A percentile compares a stretch with the other conserved stretches of the same genome.
Evolutionary conservation across 2,888 invertebrate genomes (phyloP).

Genomic region (Crioceris asparagi): DNA sequence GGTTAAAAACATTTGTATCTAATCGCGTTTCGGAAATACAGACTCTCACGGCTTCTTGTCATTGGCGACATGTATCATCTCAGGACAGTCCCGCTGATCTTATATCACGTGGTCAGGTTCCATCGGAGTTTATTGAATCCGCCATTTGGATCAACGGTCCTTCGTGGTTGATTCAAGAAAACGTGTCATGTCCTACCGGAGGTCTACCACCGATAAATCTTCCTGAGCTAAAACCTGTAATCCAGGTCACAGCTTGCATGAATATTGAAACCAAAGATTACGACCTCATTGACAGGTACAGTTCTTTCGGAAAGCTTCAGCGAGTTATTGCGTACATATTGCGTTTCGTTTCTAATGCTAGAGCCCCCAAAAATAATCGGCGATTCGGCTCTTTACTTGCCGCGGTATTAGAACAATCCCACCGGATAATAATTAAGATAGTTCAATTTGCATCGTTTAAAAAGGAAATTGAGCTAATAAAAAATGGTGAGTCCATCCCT

Average conservation of each 20-base stretch:
- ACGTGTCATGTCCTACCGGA: neutral
- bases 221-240: neutral
- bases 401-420: neutral
- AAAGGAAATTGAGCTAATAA: neutral
- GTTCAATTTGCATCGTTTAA: neutral
- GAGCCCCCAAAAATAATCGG: no score
- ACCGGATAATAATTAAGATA: neutral
- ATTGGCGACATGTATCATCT: neutral
- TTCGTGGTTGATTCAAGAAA: neutral
- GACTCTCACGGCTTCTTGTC: neutral
- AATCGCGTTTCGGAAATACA: neutral
- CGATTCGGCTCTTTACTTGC: no score
- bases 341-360: no score
- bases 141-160: neutral
- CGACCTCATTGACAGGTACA: no score
- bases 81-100: neutral
- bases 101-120: neutral
- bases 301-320: no score
- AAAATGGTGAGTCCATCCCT: neutral
- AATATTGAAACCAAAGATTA: no score
- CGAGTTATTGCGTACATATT: no score
- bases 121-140: neutral
- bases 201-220: neutral
- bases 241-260: no score
- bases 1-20: neutral